phyloP scores from a whole-genome alignment of 1,140 invertebrate species.

The Dendrolimus punctatus region DNA sequence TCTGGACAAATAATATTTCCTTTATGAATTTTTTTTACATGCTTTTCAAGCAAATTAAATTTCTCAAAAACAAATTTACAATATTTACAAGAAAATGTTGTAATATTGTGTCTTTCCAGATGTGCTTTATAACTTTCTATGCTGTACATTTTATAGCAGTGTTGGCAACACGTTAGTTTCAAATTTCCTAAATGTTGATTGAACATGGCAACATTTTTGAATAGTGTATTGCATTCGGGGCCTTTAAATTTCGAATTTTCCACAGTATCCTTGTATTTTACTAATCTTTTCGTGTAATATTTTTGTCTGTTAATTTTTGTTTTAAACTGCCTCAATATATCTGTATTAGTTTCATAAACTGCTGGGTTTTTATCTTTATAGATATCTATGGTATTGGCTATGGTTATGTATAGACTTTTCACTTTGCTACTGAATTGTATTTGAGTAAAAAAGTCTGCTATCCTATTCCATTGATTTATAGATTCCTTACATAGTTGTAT shows the following conservation, averaged over 20 bases:
- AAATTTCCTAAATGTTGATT: slow-evolving; percentile 21
- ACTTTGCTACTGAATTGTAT: slow-evolving; percentile 5
- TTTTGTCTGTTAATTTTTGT: background rate
- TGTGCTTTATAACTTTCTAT: slow-evolving; percentile 11
- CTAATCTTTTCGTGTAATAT: background rate
- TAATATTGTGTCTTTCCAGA: slow-evolving; percentile 10
- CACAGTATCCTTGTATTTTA: slow-evolving; percentile 1
- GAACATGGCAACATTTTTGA: slow-evolving; percentile 8
- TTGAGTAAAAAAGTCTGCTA: slow-evolving; percentile 6
- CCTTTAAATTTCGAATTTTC: slow-evolving; percentile 14
- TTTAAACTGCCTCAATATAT: slow-evolving; percentile 4
- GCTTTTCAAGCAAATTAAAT: slow-evolving; percentile 2
- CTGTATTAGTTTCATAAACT: background rate
- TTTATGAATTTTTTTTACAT: slow-evolving; percentile 13
- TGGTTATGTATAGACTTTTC: slow-evolving; percentile 14
- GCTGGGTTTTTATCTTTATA: slow-evolving; percentile 6
- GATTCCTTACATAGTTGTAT: slow-evolving; percentile 16
- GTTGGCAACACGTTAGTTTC: slow-evolving; percentile 12
- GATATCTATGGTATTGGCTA: slow-evolving; percentile 6
- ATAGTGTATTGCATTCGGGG: slow-evolving; percentile 17
- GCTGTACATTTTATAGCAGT: slow-evolving; percentile 17
- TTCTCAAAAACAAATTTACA: slow-evolving; percentile 17
- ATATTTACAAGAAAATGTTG: slow-evolving; percentile 10
- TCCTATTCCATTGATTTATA: slow-evolving; percentile 14
- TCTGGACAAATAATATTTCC: slow-evolving; percentile 13